Evolutionary conservation across 2,797 vertebrate species (phyloP).

Genomic region (Sternarchorhynchus goeldii): DNA sequence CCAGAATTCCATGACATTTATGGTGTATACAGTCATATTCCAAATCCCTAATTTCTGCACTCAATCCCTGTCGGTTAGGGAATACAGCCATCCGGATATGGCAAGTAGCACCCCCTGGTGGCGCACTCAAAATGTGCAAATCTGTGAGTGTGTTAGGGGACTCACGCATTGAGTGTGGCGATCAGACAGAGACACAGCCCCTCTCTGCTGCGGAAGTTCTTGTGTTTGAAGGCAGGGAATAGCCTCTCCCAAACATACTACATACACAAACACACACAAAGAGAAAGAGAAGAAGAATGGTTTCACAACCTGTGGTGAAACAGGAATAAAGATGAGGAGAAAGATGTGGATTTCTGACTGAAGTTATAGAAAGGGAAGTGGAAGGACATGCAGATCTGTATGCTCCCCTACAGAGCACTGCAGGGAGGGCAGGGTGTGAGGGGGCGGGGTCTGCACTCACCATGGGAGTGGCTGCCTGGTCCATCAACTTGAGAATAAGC

Average conservation of each 20-base stretch:
- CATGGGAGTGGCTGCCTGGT: conserved; percentile 85
- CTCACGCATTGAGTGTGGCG: conserved; percentile 90
- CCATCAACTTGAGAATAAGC: conserved; percentile 89
- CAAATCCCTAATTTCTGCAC: neutral
- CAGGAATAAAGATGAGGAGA: conserved; percentile 31
- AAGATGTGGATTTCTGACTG: conserved; percentile 13
- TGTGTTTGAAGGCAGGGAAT: conserved; percentile 92
- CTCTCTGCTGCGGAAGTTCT: conserved; percentile 96
- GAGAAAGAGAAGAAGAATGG: neutral
- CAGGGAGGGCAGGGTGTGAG: neutral
- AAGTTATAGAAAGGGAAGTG: conserved; percentile 13
- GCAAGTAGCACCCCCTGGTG: conserved; percentile 27
- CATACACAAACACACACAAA: conserved; percentile 36
- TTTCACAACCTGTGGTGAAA: conserved; percentile 25
- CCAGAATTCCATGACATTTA: neutral
- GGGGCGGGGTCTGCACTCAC: conserved; percentile 69
- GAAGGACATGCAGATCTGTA: neutral
- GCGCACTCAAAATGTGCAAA: conserved; percentile 9
- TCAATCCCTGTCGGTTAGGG: neutral
- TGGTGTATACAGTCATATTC: neutral
- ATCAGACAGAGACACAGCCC: conserved; percentile 91
- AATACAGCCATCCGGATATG: neutral
- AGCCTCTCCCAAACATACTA: conserved; percentile 94
- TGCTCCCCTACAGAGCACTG: no score
- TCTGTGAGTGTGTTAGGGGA: conserved; percentile 55